These are phyloP conservation scores for Harlomillsia oculata DNA, from an alignment of 1,140 invertebrate genomes.

Conservation along the genomic window DNA sequence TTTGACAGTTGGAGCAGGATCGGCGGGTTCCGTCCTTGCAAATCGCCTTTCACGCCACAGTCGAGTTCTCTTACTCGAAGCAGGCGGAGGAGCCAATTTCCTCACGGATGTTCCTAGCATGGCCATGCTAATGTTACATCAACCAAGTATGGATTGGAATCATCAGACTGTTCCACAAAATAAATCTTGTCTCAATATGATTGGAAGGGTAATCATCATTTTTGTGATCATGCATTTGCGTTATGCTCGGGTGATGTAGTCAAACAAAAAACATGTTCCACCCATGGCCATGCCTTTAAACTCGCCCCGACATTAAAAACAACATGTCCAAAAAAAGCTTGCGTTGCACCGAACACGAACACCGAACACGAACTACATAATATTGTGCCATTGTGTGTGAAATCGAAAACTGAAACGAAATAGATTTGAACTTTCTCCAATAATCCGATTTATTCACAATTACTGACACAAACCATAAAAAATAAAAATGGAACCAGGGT, in stretches of 20 bases:
- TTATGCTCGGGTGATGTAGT: neutral
- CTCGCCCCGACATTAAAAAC: no score
- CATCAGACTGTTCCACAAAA: conserved; percentile 45
- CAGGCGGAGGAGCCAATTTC: conserved; percentile 43
- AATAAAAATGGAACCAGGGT: no score
- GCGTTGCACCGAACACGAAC: no score
- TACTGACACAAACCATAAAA: no score
- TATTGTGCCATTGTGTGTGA: no score
- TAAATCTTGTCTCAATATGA: neutral
- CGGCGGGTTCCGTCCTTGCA: conserved; percentile 47
- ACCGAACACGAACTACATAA: no score
- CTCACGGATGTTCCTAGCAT: conserved; percentile 35
- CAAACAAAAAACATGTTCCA: neutral
- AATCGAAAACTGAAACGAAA: no score
- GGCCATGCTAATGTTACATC: conserved; percentile 22
- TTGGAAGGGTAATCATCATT: neutral
- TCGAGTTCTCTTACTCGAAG: conserved; percentile 47
- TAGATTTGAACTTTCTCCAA: no score
- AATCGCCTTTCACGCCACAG: conserved; percentile 41
- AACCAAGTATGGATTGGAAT: conserved; percentile 43
- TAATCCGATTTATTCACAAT: no score
- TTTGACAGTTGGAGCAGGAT: conserved; percentile 44
- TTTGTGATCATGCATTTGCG: neutral
- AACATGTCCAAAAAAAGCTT: no score
- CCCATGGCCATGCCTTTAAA: neutral